A percentile compares a stretch with the other conserved stretches of the same genome.
Evolutionary conservation across 2,797 vertebrate genomes (phyloP).

Genomic region (Fratercula arctica): DNA sequence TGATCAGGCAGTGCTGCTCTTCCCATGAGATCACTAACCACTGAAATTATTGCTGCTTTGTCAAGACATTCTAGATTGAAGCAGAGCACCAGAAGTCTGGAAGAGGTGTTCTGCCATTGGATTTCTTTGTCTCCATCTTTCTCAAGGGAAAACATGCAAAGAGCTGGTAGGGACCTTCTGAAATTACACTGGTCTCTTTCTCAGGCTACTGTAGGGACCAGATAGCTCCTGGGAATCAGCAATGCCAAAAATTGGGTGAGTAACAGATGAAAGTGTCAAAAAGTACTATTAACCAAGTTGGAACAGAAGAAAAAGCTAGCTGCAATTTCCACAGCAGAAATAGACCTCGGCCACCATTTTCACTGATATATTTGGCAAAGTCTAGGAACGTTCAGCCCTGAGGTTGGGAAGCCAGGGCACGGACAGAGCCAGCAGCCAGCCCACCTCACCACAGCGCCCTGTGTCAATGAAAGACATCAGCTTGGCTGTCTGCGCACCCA

Average conservation of each 20-base stretch:
- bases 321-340: not conserved
- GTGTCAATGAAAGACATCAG: not conserved
- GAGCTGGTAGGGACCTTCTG: not conserved
- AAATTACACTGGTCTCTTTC: not conserved
- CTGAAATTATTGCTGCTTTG: not conserved
- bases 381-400: not conserved
- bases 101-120: not conserved
- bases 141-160: not conserved
- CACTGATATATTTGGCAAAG: not conserved
- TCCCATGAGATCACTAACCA: slow-evolving; percentile 19
- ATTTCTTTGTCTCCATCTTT: not conserved
- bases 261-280: not conserved
- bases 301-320: not conserved
- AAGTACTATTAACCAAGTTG: not conserved
- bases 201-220: not conserved
- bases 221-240: not conserved
- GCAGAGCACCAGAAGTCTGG: not conserved
- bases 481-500: fast-evolving
- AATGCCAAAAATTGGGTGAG: not conserved
- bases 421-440: not conserved
- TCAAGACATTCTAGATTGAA: not conserved
- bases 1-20: slow-evolving; percentile 2
- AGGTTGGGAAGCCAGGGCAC: not conserved
- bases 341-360: not conserved
- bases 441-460: not conserved